Percentiles rank a stretch among this genome's conserved stretches.
Evolutionary conservation across 2,113 vertebrate genomes (phyloP).

Genomic region (Zosterops hypoxanthus): DNA sequence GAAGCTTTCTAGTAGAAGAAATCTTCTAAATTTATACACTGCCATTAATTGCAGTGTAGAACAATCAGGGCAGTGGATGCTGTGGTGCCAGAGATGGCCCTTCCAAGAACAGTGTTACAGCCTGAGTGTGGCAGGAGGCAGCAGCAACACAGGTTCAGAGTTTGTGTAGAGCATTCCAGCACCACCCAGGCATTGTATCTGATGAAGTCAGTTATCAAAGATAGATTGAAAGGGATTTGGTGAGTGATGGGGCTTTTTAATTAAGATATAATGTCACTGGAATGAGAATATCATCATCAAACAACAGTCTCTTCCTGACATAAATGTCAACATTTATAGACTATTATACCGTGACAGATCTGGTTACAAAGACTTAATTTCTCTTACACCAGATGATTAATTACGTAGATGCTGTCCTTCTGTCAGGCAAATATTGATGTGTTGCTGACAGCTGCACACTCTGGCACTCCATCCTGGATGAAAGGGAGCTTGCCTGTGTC

Average conservation of each 20-base stretch:
- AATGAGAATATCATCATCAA: conserved; percentile 43
- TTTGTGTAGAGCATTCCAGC: not conserved
- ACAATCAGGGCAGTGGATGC: not conserved
- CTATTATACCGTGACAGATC: not conserved
- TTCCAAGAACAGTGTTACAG: not conserved
- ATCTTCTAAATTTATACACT: not conserved
- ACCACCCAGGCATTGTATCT: not conserved
- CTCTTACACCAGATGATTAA: conserved; percentile 63
- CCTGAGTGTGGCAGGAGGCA: not conserved
- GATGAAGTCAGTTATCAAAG: not conserved
- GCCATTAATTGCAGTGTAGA: not conserved
- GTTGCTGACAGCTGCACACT: conserved; percentile 20
- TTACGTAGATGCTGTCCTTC: conserved; percentile 65
- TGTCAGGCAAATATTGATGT: conserved; percentile 9
- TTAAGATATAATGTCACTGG: conserved; percentile 60
- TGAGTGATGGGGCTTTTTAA: conserved; percentile 57
- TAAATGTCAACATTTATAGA: conserved; percentile 69
- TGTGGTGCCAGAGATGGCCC: not conserved
- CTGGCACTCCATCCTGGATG: not conserved
- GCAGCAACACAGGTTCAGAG: not conserved
- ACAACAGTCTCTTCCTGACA: conserved; percentile 58
- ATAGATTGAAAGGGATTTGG: conserved; percentile 5
- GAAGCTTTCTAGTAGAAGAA: not conserved
- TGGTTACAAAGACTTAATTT: conserved; percentile 59
- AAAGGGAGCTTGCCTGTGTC: not conserved